Evolutionary conservation across 2,113 vertebrate genomes (phyloP).

Genomic region (Callaeas wilsoni): DNA sequence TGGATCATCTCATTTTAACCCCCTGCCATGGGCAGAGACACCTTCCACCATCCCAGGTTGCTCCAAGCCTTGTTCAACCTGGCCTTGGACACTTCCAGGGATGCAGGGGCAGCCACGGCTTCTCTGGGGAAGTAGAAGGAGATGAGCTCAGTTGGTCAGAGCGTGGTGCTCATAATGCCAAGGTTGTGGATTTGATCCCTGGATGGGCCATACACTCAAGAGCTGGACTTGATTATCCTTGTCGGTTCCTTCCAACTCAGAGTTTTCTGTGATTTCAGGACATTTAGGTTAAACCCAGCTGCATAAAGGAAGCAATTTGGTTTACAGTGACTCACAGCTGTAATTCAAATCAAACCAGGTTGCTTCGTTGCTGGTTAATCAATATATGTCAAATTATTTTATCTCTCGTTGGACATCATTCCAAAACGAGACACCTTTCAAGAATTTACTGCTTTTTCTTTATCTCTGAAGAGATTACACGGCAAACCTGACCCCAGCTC

Average conservation of each 20-base stretch:
- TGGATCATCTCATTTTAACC: background rate
- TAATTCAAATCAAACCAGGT: background rate
- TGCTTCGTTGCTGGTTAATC: background rate
- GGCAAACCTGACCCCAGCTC: background rate
- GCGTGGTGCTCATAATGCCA: background rate
- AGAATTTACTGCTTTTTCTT: background rate
- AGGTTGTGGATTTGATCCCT: background rate
- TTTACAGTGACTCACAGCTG: background rate
- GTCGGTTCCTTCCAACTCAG: background rate
- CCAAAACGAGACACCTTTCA: background rate
- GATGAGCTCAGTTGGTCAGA: background rate
- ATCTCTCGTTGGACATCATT: background rate
- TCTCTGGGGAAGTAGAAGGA: background rate
- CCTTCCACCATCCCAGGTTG: background rate
- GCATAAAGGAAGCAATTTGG: background rate
- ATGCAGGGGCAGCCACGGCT: background rate
- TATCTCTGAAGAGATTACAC: background rate
- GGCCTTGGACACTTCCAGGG: background rate
- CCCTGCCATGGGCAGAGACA: background rate
- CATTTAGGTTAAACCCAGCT: background rate
- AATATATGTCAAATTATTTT: background rate
- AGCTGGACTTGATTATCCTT: background rate
- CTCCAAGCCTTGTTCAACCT: background rate
- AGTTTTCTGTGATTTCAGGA: background rate
- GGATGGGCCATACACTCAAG: background rate